Conservation (phyloP, 2,113 vertebrate species). For the Myrmecobius fasciatus region DNA sequence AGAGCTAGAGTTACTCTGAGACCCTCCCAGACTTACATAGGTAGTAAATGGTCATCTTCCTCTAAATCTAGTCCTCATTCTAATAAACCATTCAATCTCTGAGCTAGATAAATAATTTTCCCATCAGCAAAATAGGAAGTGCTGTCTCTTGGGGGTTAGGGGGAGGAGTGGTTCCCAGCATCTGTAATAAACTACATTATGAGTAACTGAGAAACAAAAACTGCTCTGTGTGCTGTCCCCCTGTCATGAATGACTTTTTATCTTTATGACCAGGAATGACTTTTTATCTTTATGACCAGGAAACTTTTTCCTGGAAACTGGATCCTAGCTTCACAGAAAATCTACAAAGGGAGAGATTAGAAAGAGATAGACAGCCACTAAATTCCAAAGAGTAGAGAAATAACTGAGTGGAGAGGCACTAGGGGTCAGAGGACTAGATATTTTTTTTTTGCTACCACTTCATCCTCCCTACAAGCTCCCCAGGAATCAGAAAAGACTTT, state of each 20-base stretch:
- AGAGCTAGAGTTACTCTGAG: not conserved
- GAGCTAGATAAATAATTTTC: constrained; percentile 11
- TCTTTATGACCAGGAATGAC: constrained; percentile 21
- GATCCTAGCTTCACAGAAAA: constrained; percentile 66
- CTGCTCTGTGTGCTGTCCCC: constrained; percentile 62
- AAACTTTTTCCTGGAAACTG: constrained; percentile 75
- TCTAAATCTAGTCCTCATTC: not conserved
- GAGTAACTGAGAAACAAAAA: constrained; percentile 53
- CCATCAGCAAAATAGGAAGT: not conserved
- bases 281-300: constrained; percentile 71
- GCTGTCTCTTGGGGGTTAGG: not conserved
- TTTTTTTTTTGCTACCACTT: not conserved
- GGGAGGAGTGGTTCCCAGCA: not conserved
- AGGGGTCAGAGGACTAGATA: not conserved
- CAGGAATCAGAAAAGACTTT: not conserved
- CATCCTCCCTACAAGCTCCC: not conserved
- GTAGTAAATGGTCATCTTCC: not conserved
- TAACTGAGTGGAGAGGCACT: not conserved
- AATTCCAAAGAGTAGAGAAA: constrained; percentile 20
- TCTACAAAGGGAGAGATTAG: constrained; percentile 55
- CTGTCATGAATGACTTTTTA: not conserved
- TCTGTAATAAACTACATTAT: constrained; percentile 5
- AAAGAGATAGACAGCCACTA: constrained; percentile 22
- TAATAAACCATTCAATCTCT: not conserved
- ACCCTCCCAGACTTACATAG: not conserved